These are phyloP conservation scores for Platalea minor DNA, from an alignment of 2,797 vertebrate species.

Conservation along the genomic window DNA sequence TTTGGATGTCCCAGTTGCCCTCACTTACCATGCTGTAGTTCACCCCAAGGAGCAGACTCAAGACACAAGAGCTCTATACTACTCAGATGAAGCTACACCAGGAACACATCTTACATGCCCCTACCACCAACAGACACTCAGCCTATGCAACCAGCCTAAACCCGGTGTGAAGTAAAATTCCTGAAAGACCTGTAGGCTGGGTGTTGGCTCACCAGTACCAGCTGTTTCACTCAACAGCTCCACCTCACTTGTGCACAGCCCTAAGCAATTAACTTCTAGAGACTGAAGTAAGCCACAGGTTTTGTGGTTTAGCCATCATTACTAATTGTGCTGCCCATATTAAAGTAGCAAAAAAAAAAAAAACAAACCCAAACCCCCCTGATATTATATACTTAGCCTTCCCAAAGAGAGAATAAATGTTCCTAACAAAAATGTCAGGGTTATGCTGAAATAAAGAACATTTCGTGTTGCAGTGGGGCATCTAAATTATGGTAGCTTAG, in stretches of 20 bases:
- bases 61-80: accelerated
- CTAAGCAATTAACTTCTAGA: not conserved
- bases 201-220: accelerated
- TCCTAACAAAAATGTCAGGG: not conserved
- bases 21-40: accelerated
- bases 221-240: not conserved
- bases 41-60: too few relatives aligned
- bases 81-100: accelerated
- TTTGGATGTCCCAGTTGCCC: accelerated
- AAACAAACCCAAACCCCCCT: accelerated
- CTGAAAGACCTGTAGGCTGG: accelerated
- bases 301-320: not conserved
- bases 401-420: not conserved
- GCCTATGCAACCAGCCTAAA: accelerated
- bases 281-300: not conserved
- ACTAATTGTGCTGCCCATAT: not conserved
- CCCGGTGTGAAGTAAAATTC: accelerated
- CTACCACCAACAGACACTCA: accelerated
- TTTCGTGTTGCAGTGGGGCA: not conserved
- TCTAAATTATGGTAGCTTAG: not conserved
- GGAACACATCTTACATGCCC: accelerated
- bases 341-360: not conserved
- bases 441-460: not conserved
- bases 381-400: not conserved
- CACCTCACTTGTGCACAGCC: not conserved